Base-by-base conservation (phyloP, 37 sponge, comb jelly and placozoan species). In the Mnemiopsis leidyi region DNA sequence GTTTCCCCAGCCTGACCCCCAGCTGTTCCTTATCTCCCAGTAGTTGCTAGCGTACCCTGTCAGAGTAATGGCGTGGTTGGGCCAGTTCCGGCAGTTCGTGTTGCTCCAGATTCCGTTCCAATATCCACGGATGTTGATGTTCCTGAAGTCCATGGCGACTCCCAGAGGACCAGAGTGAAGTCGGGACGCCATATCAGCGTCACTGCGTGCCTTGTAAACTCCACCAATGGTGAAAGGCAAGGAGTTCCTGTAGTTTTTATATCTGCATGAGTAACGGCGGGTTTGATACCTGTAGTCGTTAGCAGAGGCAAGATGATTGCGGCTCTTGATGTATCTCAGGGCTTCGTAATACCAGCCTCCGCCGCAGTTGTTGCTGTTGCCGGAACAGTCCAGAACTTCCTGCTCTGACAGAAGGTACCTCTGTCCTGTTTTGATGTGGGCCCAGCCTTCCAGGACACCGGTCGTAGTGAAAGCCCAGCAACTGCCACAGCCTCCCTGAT, bases 1-100 rank as follows among this genome's bases (percentile, higher is more conserved):
- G n/a, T n/a, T n/a, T n/a, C n/a, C n/a, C n/a, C n/a, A n/a, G n/a
- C n/a, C n/a, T n/a, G n/a, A n/a, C n/a, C n/a, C n/a, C n/a, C n/a
- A n/a, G n/a, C 73, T 71, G 82, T 79, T 79, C 36, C 82, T 79
- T 7, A 79, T 79, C 82, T 79, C 82, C 82, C 82, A 79, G 82
- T 79, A 79, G 82, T 79, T 79, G 82, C 16, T 5, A 7, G 37
- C 82, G 37, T 79, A 79, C 36, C 82, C 82, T 36, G 26, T 79
- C 35, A 79, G 82, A 36, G 26, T 79, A 23, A 79, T 38, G 21
- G 82, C 82, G 82, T 79, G 82, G 82, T 79, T 79, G 13, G 37
- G 21, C 38, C 36, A 21, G 32, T 23, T 26, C 5, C 38, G 32
- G 82, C 38, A 36, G 38, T 79, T n/a, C n/a, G n/a, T 67, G 68